Evolutionary conservation across 2,797 vertebrate species (phyloP).

Genomic region (Helostoma temminkii): DNA sequence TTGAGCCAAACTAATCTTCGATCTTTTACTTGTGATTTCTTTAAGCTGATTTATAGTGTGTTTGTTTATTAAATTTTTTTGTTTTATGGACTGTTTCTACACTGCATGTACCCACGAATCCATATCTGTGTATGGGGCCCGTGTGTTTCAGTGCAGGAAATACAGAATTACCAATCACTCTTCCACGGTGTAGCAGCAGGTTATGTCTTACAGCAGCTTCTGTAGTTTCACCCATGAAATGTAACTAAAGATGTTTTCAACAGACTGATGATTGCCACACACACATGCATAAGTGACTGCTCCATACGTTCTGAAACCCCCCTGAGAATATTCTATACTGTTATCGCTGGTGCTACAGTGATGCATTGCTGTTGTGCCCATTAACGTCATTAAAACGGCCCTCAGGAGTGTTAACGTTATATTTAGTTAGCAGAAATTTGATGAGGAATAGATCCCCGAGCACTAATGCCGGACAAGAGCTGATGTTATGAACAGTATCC

Average conservation of each 20-base stretch:
- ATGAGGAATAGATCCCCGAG: constrained; percentile 62
- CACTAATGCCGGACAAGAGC: constrained; percentile 30
- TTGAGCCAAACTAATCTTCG: not conserved
- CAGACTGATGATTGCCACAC: not conserved
- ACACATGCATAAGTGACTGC: constrained; percentile 17
- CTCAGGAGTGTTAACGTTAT: constrained; percentile 52
- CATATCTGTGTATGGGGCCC: not conserved
- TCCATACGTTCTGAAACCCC: constrained; percentile 25
- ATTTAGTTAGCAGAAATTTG: constrained; percentile 71
- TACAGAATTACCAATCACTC: constrained; percentile 7
- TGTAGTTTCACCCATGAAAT: constrained; percentile 25
- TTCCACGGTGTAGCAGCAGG: not conserved
- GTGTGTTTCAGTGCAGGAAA: not conserved
- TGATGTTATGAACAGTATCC: constrained; percentile 49
- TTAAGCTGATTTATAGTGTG: not conserved
- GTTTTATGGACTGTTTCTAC: not conserved
- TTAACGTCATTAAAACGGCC: constrained; percentile 50
- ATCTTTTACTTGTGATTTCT: not conserved
- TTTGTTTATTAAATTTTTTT: not conserved
- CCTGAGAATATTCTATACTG: constrained; percentile 24
- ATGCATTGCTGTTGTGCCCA: constrained; percentile 53
- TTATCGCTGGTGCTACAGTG: constrained; percentile 54
- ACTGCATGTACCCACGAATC: not conserved
- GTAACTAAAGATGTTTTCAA: constrained; percentile 34
- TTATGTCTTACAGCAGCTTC: constrained; percentile 40